A percentile compares a stretch with the other conserved stretches of the same genome.
Evolutionary conservation across 2,888 invertebrate genomes (phyloP).

Genomic region (Dicranocentrus wangi): DNA sequence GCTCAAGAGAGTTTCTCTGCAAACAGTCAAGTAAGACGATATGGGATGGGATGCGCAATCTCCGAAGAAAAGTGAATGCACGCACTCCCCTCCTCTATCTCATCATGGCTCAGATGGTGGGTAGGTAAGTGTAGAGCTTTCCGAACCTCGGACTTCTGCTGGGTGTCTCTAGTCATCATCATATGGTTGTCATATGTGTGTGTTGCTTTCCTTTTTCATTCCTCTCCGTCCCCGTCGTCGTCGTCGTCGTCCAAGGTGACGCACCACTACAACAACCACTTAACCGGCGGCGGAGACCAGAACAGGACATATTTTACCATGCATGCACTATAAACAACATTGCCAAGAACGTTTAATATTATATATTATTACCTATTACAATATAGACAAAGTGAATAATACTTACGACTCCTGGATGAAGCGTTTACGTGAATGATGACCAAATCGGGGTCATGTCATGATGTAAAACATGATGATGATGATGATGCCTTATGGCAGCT

Average conservation of each 20-base stretch:
- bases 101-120: too few relatives aligned
- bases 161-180: too few relatives aligned
- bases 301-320: conserved; percentile 13
- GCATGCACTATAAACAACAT: too few relatives aligned
- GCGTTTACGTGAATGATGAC: conserved; percentile 52
- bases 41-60: too few relatives aligned
- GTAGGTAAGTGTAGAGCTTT: too few relatives aligned
- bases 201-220: background rate
- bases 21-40: too few relatives aligned
- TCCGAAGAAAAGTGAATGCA: too few relatives aligned
- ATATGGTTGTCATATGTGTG: conserved; percentile 47
- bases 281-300: background rate
- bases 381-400: too few relatives aligned
- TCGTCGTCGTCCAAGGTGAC: conserved; percentile 46
- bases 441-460: conserved; percentile 58
- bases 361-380: too few relatives aligned
- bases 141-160: background rate
- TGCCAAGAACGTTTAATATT: too few relatives aligned
- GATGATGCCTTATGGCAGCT: conserved; percentile 1
- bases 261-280: background rate
- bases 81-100: background rate
- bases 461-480: background rate
- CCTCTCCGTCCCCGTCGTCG: background rate
- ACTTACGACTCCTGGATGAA: too few relatives aligned
- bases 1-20: too few relatives aligned